Conservation (phyloP, 2,888 invertebrate genomes). For the Cenopis cana region DNA sequence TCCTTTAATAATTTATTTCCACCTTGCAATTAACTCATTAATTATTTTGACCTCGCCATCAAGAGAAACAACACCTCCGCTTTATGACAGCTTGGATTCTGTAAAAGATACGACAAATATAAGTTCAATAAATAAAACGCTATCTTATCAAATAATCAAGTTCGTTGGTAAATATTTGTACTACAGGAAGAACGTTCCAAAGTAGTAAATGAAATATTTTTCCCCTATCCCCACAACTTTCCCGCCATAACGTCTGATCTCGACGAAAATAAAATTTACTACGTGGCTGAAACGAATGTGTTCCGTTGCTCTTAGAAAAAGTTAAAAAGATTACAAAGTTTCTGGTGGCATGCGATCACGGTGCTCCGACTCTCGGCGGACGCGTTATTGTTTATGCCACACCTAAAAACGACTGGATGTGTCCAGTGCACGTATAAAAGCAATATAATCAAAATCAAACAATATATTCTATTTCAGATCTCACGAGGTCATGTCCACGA, state of each 20-base stretch:
- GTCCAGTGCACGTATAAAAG: neutral
- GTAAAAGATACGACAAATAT: neutral
- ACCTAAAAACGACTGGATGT: conserved; percentile 15
- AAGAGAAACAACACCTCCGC: neutral
- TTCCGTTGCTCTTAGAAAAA: conserved; percentile 56
- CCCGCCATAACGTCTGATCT: conserved; percentile 42
- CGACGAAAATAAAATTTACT: conserved; percentile 45
- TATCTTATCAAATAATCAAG: conserved; percentile 22
- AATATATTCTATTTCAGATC: no score
- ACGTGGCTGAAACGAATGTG: conserved; percentile 58
- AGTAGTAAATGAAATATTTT: conserved; percentile 35
- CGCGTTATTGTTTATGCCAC: conserved; percentile 34
- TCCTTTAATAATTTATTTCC: neutral
- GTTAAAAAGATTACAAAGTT: conserved; percentile 75
- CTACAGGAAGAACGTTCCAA: conserved; percentile 23
- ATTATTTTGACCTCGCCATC: no score
- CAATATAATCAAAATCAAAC: neutral
- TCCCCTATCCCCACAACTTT: conserved; percentile 33
- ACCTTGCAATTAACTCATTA: no score
- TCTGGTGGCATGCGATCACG: conserved; percentile 52
- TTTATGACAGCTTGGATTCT: neutral
- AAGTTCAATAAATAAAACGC: conserved; percentile 11
- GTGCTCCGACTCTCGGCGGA: conserved; percentile 53
- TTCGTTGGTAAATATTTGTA: conserved; percentile 27
- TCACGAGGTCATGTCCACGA: no score